Evolutionary conservation across 2,797 vertebrate species (phyloP).

Genomic region (Mallotus villosus): DNA sequence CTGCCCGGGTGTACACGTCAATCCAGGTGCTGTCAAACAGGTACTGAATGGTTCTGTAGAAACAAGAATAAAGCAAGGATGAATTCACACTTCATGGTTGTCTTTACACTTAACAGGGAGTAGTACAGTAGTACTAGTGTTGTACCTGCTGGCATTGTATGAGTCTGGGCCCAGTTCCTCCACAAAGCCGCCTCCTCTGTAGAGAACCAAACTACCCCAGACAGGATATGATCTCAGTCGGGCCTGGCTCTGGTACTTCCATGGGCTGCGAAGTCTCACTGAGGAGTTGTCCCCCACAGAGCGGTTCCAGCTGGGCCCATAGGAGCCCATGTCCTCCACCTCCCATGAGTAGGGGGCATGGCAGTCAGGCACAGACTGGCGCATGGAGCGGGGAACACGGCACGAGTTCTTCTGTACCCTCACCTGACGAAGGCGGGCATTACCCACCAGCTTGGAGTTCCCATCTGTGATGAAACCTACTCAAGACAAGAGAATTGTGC

Average conservation of each 20-base stretch:
- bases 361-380: conserved; percentile 66
- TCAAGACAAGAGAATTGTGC: not conserved
- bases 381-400: conserved; percentile 61
- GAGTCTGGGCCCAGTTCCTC: conserved; percentile 79
- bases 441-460: conserved; percentile 89
- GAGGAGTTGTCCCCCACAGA: conserved; percentile 52
- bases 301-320: conserved; percentile 80
- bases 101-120: not conserved
- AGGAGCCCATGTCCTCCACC: conserved; percentile 79
- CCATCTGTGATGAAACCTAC: conserved; percentile 95
- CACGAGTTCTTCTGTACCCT: conserved; percentile 80
- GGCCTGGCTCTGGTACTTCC: conserved; percentile 84
- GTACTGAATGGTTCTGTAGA: conserved; percentile 79
- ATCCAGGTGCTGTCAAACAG: conserved; percentile 85
- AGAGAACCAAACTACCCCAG: conserved; percentile 82
- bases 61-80: not conserved
- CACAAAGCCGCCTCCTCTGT: conserved; percentile 86
- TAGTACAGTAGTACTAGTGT: no score
- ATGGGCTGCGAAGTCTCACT: conserved; percentile 58
- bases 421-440: conserved; percentile 86
- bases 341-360: conserved; percentile 80
- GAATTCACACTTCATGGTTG: not conserved
- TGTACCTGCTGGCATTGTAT: conserved; percentile 80
- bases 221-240: conserved; percentile 68
- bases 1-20: conserved; percentile 82